These are phyloP conservation scores for Anabas testudineus DNA, from an alignment of 2,797 vertebrate species.

Conservation along the genomic window DNA sequence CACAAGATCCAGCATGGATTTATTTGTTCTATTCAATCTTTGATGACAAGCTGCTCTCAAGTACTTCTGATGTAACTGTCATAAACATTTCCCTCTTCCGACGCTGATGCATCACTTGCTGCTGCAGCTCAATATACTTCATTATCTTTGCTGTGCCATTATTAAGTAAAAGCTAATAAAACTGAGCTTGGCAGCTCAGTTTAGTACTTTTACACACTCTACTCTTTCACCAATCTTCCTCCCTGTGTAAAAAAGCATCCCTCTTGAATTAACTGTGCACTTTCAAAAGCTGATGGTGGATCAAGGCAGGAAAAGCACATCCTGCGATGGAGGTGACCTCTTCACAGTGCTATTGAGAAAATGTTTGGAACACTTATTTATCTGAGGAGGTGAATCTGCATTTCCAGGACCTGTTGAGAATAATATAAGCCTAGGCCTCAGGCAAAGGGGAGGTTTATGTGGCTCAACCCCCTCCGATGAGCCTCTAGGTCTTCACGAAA, in stretches of 20 bases:
- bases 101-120: slow-evolving; percentile 21
- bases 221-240: slow-evolving; percentile 32
- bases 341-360: slow-evolving; percentile 61
- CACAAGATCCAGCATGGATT: slow-evolving; percentile 36
- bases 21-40: slow-evolving; percentile 52
- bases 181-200: slow-evolving; percentile 38
- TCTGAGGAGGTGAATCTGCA: slow-evolving; percentile 66
- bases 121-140: slow-evolving; percentile 29
- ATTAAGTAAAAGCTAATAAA: slow-evolving; percentile 55
- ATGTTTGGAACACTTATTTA: slow-evolving; percentile 72
- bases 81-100: slow-evolving; percentile 28
- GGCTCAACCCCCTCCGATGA: slow-evolving; percentile 39
- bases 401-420: slow-evolving; percentile 56
- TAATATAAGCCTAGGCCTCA: slow-evolving; percentile 21
- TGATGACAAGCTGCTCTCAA: slow-evolving; percentile 44
- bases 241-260: slow-evolving; percentile 33
- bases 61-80: slow-evolving; percentile 45
- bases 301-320: slow-evolving; percentile 44
- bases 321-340: slow-evolving; percentile 54
- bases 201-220: slow-evolving; percentile 45
- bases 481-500: slow-evolving; percentile 49
- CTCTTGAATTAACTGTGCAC: slow-evolving; percentile 42
- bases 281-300: slow-evolving; percentile 55
- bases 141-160: slow-evolving; percentile 39
- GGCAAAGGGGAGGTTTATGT: slow-evolving; percentile 59